These are phyloP conservation scores for Elgaria multicarinata DNA, from an alignment of 2,113 vertebrate species.

Conservation along the genomic window DNA sequence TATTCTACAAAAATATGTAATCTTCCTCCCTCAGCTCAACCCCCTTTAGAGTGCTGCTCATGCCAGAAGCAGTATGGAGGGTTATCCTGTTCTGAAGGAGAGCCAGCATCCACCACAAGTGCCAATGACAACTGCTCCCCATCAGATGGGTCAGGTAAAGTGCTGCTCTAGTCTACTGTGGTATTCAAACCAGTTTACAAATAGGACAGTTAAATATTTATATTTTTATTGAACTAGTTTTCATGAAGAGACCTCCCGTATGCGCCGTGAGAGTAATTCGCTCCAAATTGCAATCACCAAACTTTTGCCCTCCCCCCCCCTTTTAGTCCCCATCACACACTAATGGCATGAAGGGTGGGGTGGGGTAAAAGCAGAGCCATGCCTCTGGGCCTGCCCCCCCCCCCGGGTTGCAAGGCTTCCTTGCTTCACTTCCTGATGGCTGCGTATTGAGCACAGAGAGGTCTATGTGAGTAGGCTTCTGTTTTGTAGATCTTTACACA, in stretches of 20 bases:
- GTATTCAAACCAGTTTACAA: neutral
- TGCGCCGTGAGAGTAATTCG: neutral
- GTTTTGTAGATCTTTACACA: no score
- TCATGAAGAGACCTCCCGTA: neutral
- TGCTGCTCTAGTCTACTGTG: neutral
- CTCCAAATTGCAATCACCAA: no score
- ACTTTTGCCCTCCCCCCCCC: neutral
- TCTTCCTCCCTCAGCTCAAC: neutral
- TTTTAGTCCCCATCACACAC: neutral
- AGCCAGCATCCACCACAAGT: constrained; percentile 68
- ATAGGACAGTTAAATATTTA: neutral
- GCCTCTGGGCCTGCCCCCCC: neutral
- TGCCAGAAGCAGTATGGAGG: constrained; percentile 78
- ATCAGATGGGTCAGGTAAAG: constrained; percentile 80
- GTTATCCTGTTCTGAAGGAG: constrained; percentile 68
- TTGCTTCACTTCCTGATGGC: neutral
- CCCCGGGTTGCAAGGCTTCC: neutral
- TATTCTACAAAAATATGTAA: neutral
- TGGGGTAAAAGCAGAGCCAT: neutral
- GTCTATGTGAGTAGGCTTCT: neutral
- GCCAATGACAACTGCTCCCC: constrained; percentile 58
- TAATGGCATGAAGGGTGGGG: neutral
- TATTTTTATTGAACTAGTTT: neutral
- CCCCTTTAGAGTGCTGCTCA: constrained; percentile 83
- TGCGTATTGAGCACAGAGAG: no score